These are phyloP conservation scores for Scaptomyza montana DNA, from an alignment of 1,140 invertebrate genomes.

Conservation along the genomic window DNA sequence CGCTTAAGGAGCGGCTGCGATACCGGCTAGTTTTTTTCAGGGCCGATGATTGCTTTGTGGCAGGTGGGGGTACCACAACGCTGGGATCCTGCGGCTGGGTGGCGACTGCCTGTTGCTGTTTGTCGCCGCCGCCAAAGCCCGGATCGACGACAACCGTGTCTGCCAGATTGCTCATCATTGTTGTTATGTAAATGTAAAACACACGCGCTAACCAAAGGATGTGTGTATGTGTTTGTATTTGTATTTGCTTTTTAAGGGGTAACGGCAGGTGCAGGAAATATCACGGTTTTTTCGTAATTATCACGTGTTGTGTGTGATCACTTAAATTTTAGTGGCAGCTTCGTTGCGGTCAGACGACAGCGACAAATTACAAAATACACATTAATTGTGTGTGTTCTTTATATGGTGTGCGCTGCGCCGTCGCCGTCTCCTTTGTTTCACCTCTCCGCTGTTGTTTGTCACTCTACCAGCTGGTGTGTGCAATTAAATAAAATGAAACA, in stretches of 20 bases:
- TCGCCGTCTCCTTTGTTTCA: slow-evolving; percentile 72
- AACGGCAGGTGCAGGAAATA: slow-evolving; percentile 12
- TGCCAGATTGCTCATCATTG: slow-evolving; percentile 73
- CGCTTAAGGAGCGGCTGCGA: slow-evolving; percentile 93
- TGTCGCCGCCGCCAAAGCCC: slow-evolving; percentile 76
- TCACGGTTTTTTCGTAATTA: slow-evolving; percentile 18
- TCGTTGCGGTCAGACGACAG: slow-evolving; percentile 32
- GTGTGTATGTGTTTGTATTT: slow-evolving; percentile 8
- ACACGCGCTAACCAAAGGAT: slow-evolving; percentile 33
- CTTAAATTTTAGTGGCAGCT: slow-evolving; percentile 25
- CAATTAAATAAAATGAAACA: slow-evolving; percentile 45
- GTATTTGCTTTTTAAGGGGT: not conserved
- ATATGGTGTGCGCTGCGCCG: slow-evolving; percentile 41
- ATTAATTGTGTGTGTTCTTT: slow-evolving; percentile 53
- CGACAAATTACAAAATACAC: slow-evolving; percentile 44
- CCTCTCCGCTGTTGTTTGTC: slow-evolving; percentile 53
- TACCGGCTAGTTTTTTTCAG: slow-evolving; percentile 93
- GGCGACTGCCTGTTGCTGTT: slow-evolving; percentile 62
- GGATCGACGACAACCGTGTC: slow-evolving; percentile 81
- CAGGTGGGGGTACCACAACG: slow-evolving; percentile 67
- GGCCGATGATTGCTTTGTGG: slow-evolving; percentile 88
- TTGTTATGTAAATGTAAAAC: slow-evolving; percentile 60
- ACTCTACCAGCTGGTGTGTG: slow-evolving; percentile 41
- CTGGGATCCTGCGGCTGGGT: slow-evolving; percentile 69
- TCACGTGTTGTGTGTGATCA: slow-evolving; percentile 46